Base-by-base conservation (phyloP, 2,113 vertebrate genomes). In the Pycnonotus jocosus region DNA sequence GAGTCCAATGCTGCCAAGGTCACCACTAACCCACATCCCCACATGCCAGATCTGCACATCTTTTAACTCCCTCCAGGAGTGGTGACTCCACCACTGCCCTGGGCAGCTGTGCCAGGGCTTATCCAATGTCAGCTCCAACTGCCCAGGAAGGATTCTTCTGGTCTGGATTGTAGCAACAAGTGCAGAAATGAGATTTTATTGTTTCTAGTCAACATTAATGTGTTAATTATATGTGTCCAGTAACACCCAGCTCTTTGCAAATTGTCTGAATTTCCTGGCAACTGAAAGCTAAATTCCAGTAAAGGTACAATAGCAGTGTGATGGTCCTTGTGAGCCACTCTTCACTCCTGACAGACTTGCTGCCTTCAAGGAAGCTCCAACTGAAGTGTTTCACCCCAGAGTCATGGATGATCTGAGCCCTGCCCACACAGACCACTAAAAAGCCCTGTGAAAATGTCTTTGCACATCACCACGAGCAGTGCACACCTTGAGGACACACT, bases 141-240 rank as follows among this genome's bases (percentile, higher is more conserved):
- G 10, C n/a, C 21, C 14, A 45, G 45, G 31, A 42, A 51, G 37
- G 37, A 64, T 35, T 56, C 44, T n/a, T 56, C 80, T 69, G 54
- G 19, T 40, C 85, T 66, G 71, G 16, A 20, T 25, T 24, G 7
- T 2, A n/a, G 3, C 7, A 13, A 2, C 3, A 76, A 83, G 19
- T 1, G 14, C 1, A 88, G 37, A 56, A n/a, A 35, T 4, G 2
- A 71, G 20, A 82, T 40, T 47, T 86, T 18, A 25, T 8, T 25
- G n/a, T 28, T 71, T 14, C 57, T 51, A 38, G 30, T 45, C 25
- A 57, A 58, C 56, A 35, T 14, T 28, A 54, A 42, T 22, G 10
- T 17, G 24, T 44, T 38, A 22, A 14, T 69, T 73, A 42, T 7
- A 35, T 0, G 0, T 56, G 38, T 21, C n/a, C 40, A 45, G 12